Conservation (phyloP, 2,797 vertebrate genomes). For the Carcharodon carcharias region DNA sequence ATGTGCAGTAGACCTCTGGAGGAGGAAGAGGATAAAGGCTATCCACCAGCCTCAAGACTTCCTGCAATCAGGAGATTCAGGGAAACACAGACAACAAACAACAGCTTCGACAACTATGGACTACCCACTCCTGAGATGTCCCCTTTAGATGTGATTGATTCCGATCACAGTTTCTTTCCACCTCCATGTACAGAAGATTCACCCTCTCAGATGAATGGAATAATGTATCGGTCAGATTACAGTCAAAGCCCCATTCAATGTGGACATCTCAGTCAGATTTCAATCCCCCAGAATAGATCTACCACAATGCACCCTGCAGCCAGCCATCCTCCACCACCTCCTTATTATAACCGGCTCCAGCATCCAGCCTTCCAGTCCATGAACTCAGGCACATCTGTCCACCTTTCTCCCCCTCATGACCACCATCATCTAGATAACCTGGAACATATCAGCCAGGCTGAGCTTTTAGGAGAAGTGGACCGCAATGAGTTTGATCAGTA, state of each 20-base stretch:
- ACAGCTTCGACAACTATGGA: conserved; percentile 78
- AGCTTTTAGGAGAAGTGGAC: conserved; percentile 93
- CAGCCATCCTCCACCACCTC: conserved; percentile 58
- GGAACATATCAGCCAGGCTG: conserved; percentile 88
- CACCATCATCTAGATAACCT: conserved; percentile 77
- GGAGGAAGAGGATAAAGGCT: conserved; percentile 64
- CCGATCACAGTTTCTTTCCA: conserved; percentile 79
- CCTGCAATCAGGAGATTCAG: conserved; percentile 72
- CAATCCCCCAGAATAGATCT: conserved; percentile 57
- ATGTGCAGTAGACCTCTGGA: conserved; percentile 59
- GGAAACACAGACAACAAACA: conserved; percentile 57
- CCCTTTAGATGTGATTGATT: conserved; percentile 83
- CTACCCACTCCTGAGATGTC: conserved; percentile 96
- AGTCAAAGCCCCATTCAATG: conserved; percentile 63
- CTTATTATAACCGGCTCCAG: conserved; percentile 63
- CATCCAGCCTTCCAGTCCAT: conserved; percentile 59
- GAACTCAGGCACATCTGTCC: conserved; percentile 68
- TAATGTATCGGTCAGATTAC: conserved; percentile 70
- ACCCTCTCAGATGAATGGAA: conserved; percentile 57
- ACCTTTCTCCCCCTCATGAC: conserved; percentile 84
- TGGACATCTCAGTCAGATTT: conserved; percentile 66
- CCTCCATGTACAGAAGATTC: conserved; percentile 68
- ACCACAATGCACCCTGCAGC: conserved; percentile 60
- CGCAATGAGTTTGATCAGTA: conserved; percentile 95
- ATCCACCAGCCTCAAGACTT: conserved; percentile 58